Percentiles rank a stretch among this genome's conserved stretches.
phyloP scores from a whole-genome alignment of 2,797 vertebrate species.

The Paguma larvata region DNA sequence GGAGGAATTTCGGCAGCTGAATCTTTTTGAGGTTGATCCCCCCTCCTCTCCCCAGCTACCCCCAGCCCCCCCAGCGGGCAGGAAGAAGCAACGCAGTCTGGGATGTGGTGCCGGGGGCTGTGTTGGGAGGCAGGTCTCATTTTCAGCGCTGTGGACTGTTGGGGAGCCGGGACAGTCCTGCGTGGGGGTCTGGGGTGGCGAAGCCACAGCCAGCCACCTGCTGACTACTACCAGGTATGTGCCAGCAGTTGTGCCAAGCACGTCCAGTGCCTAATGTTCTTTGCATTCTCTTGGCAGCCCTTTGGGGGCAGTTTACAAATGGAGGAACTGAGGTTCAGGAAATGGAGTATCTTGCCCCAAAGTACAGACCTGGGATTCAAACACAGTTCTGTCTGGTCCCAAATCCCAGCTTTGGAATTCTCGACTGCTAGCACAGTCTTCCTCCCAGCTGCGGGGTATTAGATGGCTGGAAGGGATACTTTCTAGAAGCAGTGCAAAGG shows the following conservation, averaged over 20 bases:
- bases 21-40: neutral
- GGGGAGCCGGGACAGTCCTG: neutral
- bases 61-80: neutral
- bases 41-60: neutral
- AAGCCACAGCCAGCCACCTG: no score
- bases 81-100: neutral
- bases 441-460: neutral
- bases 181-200: neutral
- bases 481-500: neutral
- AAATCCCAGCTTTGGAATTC: neutral
- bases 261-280: neutral
- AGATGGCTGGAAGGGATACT: neutral
- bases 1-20: neutral
- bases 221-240: no score
- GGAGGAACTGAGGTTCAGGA: neutral
- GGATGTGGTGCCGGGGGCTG: neutral
- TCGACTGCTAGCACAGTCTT: neutral
- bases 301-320: neutral
- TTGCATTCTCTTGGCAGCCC: neutral
- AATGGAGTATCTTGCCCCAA: neutral
- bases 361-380: neutral
- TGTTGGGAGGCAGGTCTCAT: neutral
- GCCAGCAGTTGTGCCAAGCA: neutral
- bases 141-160: no score
- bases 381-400: neutral